Conservation (phyloP, 2,888 invertebrate genomes). For the Calameuta filiformis region DNA sequence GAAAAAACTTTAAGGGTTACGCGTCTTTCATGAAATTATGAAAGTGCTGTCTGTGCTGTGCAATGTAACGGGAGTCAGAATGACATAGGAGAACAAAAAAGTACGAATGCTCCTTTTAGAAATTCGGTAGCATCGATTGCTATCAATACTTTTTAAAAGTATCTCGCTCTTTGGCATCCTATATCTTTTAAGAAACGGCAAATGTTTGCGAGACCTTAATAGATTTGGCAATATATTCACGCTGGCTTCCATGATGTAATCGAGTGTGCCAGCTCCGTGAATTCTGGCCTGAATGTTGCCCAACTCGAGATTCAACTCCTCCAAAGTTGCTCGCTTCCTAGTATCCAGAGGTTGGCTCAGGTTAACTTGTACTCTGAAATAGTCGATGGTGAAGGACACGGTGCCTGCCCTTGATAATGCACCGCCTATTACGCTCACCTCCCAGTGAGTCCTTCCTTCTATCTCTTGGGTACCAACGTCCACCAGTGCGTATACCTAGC, state of each 20-base stretch:
- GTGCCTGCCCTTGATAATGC: constrained; percentile 78
- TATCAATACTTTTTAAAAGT: neutral
- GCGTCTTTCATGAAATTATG: neutral
- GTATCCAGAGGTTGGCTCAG: constrained; percentile 84
- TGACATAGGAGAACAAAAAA: neutral
- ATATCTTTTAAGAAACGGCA: neutral
- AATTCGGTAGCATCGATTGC: neutral
- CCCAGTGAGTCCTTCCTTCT: constrained; percentile 83
- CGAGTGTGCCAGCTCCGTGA: constrained; percentile 87
- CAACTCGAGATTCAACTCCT: constrained; percentile 81
- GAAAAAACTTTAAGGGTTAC: neutral
- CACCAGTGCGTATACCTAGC: constrained; percentile 70
- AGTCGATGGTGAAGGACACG: constrained; percentile 82
- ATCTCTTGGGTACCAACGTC: constrained; percentile 85
- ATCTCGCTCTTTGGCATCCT: neutral
- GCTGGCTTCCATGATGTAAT: constrained; percentile 83
- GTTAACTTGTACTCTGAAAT: constrained; percentile 76
- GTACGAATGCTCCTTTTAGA: neutral
- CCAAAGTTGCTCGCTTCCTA: constrained; percentile 76
- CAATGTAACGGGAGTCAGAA: neutral
- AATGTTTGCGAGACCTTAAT: constrained; percentile 68
- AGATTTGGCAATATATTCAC: constrained; percentile 88
- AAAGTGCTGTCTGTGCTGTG: neutral
- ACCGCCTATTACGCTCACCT: constrained; percentile 76
- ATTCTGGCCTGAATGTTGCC: constrained; percentile 87